Evolutionary conservation across 1,140 invertebrate species (phyloP).

Genomic region (Drosophila funebris): DNA sequence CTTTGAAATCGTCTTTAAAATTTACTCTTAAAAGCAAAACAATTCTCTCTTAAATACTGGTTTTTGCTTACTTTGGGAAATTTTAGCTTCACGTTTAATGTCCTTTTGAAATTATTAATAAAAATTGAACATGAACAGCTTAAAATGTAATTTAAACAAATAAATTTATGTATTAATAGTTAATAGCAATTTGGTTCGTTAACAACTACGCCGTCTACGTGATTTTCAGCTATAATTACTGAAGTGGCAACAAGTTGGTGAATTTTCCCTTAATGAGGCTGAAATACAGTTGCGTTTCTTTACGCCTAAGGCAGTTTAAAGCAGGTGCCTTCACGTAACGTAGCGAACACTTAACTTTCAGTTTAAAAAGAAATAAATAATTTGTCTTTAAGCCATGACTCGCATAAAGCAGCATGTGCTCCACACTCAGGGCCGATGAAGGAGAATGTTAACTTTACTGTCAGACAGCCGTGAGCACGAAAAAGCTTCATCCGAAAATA

Average conservation of each 20-base stretch:
- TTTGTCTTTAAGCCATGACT: conserved; percentile 4
- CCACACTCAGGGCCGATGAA: background rate
- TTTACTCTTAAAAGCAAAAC: background rate
- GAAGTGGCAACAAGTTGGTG: conserved; percentile 27
- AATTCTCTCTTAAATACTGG: conserved; percentile 56
- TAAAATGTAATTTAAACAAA: conserved; percentile 1
- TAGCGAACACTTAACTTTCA: conserved; percentile 3
- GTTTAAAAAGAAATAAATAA: conserved; percentile 4
- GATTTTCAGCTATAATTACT: conserved; percentile 25
- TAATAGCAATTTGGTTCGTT: background rate
- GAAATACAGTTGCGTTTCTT: too few species aligned
- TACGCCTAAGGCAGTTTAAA: too few species aligned
- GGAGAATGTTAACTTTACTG: conserved; percentile 9
- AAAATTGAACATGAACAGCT: too few species aligned
- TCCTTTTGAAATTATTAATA: background rate
- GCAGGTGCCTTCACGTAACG: conserved; percentile 3
- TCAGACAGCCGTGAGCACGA: background rate
- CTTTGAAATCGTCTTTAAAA: background rate
- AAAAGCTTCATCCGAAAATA: conserved; percentile 3
- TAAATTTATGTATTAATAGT: conserved; percentile 8
- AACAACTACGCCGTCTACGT: conserved; percentile 6
- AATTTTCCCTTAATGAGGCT: background rate
- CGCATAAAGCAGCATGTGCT: conserved; percentile 6
- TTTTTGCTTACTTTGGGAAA: conserved; percentile 12
- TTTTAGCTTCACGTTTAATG: too few species aligned